Conservation (phyloP, 2,113 vertebrate genomes). For the Oplegnathus fasciatus region DNA sequence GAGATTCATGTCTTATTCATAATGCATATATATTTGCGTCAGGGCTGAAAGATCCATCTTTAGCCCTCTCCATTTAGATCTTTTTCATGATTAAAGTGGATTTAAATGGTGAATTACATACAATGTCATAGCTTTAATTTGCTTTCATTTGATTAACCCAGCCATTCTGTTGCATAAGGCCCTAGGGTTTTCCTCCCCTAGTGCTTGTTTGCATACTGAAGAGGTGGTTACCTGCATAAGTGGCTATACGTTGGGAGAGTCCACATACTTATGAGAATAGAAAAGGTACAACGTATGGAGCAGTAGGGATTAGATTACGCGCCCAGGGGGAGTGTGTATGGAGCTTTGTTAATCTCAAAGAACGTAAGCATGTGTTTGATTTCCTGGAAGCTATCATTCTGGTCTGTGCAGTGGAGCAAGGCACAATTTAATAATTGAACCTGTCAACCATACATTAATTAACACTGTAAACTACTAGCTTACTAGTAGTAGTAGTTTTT, state of each 20-base stretch:
- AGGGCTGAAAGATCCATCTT: neutral
- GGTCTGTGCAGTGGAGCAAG: conserved; percentile 13
- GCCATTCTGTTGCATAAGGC: conserved; percentile 15
- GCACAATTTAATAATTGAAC: neutral
- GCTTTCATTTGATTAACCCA: conserved; percentile 27
- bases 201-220: conserved; percentile 24
- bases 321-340: neutral
- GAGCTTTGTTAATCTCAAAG: conserved; percentile 22
- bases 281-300: conserved; percentile 10
- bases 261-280: conserved; percentile 18
- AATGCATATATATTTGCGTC: neutral
- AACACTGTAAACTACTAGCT: neutral
- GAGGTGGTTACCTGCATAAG: conserved; percentile 14
- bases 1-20: neutral
- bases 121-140: conserved; percentile 17
- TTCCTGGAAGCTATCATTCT: neutral
- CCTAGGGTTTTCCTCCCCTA: neutral
- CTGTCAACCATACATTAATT: conserved; percentile 2
- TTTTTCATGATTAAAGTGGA: neutral
- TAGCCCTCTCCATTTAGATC: neutral
- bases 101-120: conserved; percentile 18
- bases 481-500: neutral
- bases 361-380: conserved; percentile 23
- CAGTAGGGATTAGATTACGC: neutral
- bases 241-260: conserved; percentile 4